Evolutionary conservation across 2,797 vertebrate genomes (phyloP).

Genomic region (Chloroceryle inda): DNA sequence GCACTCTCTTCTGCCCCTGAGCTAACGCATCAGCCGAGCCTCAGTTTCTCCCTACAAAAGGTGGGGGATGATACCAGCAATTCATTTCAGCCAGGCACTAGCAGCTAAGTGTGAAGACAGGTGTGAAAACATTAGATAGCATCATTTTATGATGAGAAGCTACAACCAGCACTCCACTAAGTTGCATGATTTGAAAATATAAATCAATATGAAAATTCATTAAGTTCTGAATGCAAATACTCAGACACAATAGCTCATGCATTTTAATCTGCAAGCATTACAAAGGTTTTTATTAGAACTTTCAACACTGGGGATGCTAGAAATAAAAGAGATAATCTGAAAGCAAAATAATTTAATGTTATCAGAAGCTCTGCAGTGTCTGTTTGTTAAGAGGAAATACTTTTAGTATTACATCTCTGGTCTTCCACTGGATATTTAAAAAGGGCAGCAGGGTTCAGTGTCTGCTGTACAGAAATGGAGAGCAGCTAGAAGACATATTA

Average conservation of each 20-base stretch:
- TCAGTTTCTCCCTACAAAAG: neutral
- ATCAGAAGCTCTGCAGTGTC: neutral
- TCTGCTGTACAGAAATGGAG: neutral
- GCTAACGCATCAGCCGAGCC: neutral
- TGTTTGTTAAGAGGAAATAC: slow-evolving; percentile 44
- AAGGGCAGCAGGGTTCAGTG: slow-evolving; percentile 16
- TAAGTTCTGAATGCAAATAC: neutral
- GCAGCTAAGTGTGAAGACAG: neutral
- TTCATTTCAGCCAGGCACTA: neutral
- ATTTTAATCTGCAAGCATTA: neutral
- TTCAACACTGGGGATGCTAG: neutral
- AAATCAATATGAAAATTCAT: neutral
- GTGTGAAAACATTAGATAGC: neutral
- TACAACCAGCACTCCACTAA: neutral
- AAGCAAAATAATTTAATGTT: slow-evolving; percentile 6
- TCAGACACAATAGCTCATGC: neutral
- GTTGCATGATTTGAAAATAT: neutral
- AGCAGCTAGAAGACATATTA: neutral
- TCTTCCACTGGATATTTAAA: neutral
- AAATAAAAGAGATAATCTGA: slow-evolving; percentile 12
- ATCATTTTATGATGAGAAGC: neutral
- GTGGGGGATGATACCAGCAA: neutral
- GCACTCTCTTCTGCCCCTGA: neutral
- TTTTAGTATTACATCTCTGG: slow-evolving; percentile 37
- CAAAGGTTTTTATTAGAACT: neutral